Base-by-base conservation (phyloP, 2,888 invertebrate species). In the Heteropelma amictum region DNA sequence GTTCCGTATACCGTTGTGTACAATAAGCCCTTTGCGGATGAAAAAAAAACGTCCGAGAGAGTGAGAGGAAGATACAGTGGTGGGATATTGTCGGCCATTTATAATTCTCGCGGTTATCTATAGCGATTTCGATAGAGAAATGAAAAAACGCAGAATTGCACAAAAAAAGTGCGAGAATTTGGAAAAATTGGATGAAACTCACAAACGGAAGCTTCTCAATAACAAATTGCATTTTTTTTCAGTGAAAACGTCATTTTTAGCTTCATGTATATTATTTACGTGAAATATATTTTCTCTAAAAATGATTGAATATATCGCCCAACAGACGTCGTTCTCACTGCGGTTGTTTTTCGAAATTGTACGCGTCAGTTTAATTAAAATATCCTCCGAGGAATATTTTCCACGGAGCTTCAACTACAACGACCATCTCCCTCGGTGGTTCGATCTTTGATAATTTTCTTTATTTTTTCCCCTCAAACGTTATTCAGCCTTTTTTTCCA, bases 31-130 rank as follows among this genome's bases (percentile, higher is more conserved):
- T 42, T 42, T 30, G 58, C 19, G 72, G 42, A 60, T 30, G 40
- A 40, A n/a, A n/a, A n/a, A n/a, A n/a, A n/a, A n/a, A n/a, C n/a
- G n/a, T 3, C 8, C 4, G 28, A 26, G 65, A 47, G 42, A 33
- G 51, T 17, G 23, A 19, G 45, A 23, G 47, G 47, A 47, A 38
- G 53, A 14, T 19, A 28, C 33, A n/a, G 23, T 19, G n/a, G n/a
- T n/a, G n/a, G 21, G 38, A 61, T 53, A 58, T 58, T 30, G 10
- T 58, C 45, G 72, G 51, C 69, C 80, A 69, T 75, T 77, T 72
- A 78, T 75, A 70, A 75, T 75, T 75, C 67, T 75, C 70, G 74
- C 70, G 74, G 70, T 70, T 75, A 70, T 70, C 64, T 70, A n/a
- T 70, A 65, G 68, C 76, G 74, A 68, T 75, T 76, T 75, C 63